Conservation (phyloP, 2,888 invertebrate species). For the Sepioteuthis lessoniana region DNA sequence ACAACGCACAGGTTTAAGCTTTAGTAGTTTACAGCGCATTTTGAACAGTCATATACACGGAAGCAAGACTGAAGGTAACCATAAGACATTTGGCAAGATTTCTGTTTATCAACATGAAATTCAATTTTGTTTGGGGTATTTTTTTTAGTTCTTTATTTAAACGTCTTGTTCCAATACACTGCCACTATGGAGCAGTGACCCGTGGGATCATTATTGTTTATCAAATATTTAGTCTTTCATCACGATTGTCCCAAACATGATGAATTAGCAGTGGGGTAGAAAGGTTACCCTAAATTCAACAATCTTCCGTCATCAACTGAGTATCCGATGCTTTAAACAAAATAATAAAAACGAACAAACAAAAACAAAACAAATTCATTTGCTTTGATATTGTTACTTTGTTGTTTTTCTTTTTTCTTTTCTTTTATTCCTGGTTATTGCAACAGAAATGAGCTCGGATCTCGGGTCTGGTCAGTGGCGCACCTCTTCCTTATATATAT, state of each 20-base stretch:
- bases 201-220: neutral
- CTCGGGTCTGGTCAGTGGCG: neutral
- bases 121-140: neutral
- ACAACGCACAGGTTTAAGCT: slow-evolving; percentile 45
- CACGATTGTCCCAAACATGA: neutral
- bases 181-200: neutral
- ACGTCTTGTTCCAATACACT: slow-evolving; percentile 38
- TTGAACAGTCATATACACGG: slow-evolving; percentile 48
- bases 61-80: slow-evolving; percentile 46
- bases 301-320: slow-evolving; percentile 2
- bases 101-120: neutral
- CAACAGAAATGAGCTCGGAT: slow-evolving; percentile 36
- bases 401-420: neutral
- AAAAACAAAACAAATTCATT: neutral
- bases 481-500: neutral
- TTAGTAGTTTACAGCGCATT: slow-evolving; percentile 43
- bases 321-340: neutral
- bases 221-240: neutral
- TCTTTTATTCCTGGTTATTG: neutral
- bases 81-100: slow-evolving; percentile 47
- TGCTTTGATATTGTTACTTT: neutral
- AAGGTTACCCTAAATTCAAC: slow-evolving; percentile 8
- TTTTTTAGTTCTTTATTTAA: too few relatives aligned
- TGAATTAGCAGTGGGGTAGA: neutral
- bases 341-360: slow-evolving; percentile 10